phyloP scores from a whole-genome alignment of 2,113 vertebrate species.

The Terrapene triunguis region DNA sequence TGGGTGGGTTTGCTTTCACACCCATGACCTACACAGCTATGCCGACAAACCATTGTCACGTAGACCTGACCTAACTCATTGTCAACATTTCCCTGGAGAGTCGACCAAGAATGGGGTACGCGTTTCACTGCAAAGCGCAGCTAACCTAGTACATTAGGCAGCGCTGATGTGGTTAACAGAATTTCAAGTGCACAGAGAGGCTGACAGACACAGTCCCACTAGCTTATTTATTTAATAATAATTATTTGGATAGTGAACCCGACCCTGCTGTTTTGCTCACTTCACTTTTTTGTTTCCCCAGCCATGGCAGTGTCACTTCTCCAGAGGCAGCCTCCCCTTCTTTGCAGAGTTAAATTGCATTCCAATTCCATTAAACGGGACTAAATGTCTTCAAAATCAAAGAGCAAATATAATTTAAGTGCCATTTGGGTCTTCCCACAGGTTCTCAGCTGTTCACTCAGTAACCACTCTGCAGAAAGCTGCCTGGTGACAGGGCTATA shows the following conservation, averaged over 20 bases:
- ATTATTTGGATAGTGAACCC: constrained; percentile 55
- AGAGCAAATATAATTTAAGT: constrained; percentile 85
- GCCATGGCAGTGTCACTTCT: constrained; percentile 61
- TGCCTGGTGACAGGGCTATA: constrained; percentile 77
- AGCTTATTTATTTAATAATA: constrained; percentile 59
- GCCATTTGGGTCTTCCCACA: constrained; percentile 83
- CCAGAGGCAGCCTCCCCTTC: constrained; percentile 67
- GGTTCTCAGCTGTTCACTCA: constrained; percentile 76
- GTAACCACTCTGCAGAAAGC: constrained; percentile 75
- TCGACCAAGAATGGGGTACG: neutral
- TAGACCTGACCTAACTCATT: neutral
- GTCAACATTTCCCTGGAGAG: neutral
- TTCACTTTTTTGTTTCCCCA: constrained; percentile 65
- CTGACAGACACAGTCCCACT: neutral
- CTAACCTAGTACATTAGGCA: neutral
- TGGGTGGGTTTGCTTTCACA: neutral
- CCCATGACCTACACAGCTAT: neutral
- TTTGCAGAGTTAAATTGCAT: constrained; percentile 71
- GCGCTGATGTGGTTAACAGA: constrained; percentile 28
- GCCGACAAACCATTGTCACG: neutral
- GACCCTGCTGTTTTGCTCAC: constrained; percentile 65
- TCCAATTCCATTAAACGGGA: constrained; percentile 77
- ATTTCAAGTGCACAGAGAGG: neutral
- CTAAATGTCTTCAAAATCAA: constrained; percentile 80
- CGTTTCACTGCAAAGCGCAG: neutral